Base-by-base conservation (phyloP, 2,888 invertebrate genomes). In the Conchocele bisecta region DNA sequence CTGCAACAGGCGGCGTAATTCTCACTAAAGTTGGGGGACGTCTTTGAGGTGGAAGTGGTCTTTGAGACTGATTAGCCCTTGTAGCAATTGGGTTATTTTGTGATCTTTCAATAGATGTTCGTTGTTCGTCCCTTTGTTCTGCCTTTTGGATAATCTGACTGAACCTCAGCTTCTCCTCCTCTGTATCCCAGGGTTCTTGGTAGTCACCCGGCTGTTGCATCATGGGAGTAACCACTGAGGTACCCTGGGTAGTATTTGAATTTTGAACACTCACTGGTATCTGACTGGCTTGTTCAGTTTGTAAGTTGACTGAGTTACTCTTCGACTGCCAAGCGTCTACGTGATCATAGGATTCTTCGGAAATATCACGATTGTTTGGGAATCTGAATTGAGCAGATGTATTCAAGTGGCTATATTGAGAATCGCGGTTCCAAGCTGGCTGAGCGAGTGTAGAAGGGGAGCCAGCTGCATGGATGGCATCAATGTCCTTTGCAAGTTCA, bases 161-260 rank as follows among this genome's bases (percentile, higher is more conserved):
- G 51, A 85, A 74, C 26, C 81, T 68, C 58, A 70, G 57, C 61
- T 69, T 76, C 37, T 75, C 79, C 56, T 68, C 68, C 37, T 75
- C 68, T 13, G 82, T 70, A 70, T 87, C 87, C 87, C 86, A 86
- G 3, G 87, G 84, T 42, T 84, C 84, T 53, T 86, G 85, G 58
- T 87, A 86, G 28, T 71, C 71, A 22, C 53, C 37, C 1, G 68
- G 60, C 22, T 67, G 17, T 17, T 3, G n/a, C 20, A 31, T 5
- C 5, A 2, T 4, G 2, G 50, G 5, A 50, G 50, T 20, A 50
- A 35, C 7, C 33, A 20, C 35, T 11, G 35, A n/a, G n/a, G n/a
- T n/a, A n/a, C n/a, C n/a, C n/a, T n/a, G n/a, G n/a, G n/a, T n/a
- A n/a, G n/a, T n/a, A n/a, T n/a, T n/a, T n/a, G n/a, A n/a, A n/a